These are phyloP conservation scores for Pipistrellus nathusii DNA, from an alignment of 2,797 vertebrate genomes.

Conservation along the genomic window DNA sequence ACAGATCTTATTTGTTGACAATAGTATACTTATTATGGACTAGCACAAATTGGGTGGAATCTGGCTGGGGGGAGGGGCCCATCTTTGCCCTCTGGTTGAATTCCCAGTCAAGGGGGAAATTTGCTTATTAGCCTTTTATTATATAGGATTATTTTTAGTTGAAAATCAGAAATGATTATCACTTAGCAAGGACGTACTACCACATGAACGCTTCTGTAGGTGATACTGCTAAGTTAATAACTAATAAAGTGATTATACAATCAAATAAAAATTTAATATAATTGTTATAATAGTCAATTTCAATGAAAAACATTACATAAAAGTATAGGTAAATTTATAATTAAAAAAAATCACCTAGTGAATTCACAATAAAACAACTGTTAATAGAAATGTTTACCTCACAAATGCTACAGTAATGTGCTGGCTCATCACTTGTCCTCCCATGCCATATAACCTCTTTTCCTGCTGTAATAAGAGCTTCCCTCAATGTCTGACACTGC, in stretches of 20 bases:
- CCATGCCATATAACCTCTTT: constrained; percentile 96
- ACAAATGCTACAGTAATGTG: constrained; percentile 97
- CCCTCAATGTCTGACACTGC: constrained; percentile 95
- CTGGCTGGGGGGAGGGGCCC: no score
- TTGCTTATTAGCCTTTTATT: no score
- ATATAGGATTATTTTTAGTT: neutral
- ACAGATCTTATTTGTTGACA: neutral
- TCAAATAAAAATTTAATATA: neutral
- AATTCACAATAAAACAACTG: neutral
- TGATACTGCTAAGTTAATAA: neutral
- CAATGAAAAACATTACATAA: neutral
- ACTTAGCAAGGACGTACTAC: neutral
- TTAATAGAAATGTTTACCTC: constrained; percentile 88
- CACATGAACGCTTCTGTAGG: neutral
- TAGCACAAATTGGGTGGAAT: no score
- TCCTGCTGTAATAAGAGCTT: constrained; percentile 92
- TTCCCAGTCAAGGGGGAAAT: no score
- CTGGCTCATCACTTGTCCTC: constrained; percentile 93
- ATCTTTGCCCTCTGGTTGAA: no score
- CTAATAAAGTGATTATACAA: neutral
- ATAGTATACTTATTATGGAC: neutral
- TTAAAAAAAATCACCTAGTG: neutral
- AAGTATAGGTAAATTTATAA: neutral
- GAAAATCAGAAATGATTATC: neutral
- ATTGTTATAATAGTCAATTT: neutral